Evolutionary conservation across 2,113 vertebrate genomes (phyloP), one percentile per base, ranked within the genome.

Genomic region (Tauraco erythrolophus): DNA sequence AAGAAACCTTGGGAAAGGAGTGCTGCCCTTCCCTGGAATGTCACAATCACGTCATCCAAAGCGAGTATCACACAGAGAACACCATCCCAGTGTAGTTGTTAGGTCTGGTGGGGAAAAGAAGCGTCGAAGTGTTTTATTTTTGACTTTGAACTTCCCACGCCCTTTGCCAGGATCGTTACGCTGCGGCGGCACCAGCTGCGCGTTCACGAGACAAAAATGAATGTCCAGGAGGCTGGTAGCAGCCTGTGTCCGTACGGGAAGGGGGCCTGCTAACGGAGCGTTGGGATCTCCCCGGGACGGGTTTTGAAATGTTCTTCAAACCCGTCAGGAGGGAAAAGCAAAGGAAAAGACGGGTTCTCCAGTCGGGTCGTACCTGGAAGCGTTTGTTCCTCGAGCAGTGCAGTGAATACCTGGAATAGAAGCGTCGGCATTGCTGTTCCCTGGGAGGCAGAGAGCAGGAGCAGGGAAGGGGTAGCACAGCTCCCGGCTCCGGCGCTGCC

Each of bases 321-420:
- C 37, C 37, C 33, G 6, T 22, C 33, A 3, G 33, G 58, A 53
- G 80, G 50, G 72, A 58, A 48, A 30, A 53, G 74, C 13, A 1
- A 19, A 27, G 60, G 2, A 7, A 6, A 31, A 28, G 39, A 2
- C 1, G 37, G 48, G 8, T 10, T 58, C 35, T 71, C 23, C 41
- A 6, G 27, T 17, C 1, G 0, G 27, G n/a, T 17, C 22, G 5
- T 1, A 4, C 18, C 24, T 4, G 1, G 50, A 19, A 19, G 17
- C 13, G 5, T 30, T 35, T 18, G 53, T 43, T 79, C 61, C 61
- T 24, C 2, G 24, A 5, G 11, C 70, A 35, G 82, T 16, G 46
- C 50, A 14, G 53, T 2, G 4, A 23, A 18, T 9, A 3, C 11
- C 24, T 4, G 41, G 72, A 21, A 2, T 10, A 46, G 70, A 50